phyloP scores from a whole-genome alignment of 2,113 vertebrate genomes.

The Dipodomys stephensi region DNA sequence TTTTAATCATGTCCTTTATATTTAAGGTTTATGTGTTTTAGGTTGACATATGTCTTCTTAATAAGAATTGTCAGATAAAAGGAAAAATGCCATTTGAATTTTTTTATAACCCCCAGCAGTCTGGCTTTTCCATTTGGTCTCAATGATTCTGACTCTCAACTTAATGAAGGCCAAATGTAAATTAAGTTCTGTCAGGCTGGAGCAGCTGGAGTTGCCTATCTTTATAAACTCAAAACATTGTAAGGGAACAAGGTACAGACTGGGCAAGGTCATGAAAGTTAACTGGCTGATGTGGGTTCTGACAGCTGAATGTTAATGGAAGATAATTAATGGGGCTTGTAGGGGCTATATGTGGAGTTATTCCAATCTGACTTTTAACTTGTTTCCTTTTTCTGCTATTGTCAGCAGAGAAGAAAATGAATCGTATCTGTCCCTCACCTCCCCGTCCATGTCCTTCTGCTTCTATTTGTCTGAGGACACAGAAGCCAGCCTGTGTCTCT shows the following conservation, averaged over 20 bases:
- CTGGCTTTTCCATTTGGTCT: constrained; percentile 83
- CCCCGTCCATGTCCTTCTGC: not conserved
- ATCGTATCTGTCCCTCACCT: not conserved
- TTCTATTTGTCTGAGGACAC: not conserved
- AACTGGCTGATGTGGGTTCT: constrained; percentile 76
- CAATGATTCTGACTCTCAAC: constrained; percentile 81
- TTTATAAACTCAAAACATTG: constrained; percentile 78
- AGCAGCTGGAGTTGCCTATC: constrained; percentile 84
- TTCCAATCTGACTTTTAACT: constrained; percentile 63
- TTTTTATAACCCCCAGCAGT: constrained; percentile 82
- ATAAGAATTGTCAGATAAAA: constrained; percentile 85
- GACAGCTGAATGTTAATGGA: constrained; percentile 80
- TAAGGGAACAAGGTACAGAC: constrained; percentile 79
- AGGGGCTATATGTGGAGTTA: constrained; percentile 64
- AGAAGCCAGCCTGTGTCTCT: not conserved
- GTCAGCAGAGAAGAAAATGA: constrained; percentile 69
- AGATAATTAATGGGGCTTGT: constrained; percentile 78
- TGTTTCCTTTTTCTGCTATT: constrained; percentile 71
- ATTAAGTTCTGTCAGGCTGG: constrained; percentile 83
- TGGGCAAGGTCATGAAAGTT: constrained; percentile 79
- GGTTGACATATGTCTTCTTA: constrained; percentile 77
- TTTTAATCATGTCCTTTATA: constrained; percentile 72
- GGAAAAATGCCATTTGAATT: constrained; percentile 82
- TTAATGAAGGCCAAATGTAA: constrained; percentile 87
- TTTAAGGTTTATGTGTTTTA: constrained; percentile 71